A percentile compares a stretch with the other conserved stretches of the same genome.
These are phyloP conservation scores for Poecilia wingei DNA, from an alignment of 2,797 vertebrate genomes.

Conservation along the genomic window DNA sequence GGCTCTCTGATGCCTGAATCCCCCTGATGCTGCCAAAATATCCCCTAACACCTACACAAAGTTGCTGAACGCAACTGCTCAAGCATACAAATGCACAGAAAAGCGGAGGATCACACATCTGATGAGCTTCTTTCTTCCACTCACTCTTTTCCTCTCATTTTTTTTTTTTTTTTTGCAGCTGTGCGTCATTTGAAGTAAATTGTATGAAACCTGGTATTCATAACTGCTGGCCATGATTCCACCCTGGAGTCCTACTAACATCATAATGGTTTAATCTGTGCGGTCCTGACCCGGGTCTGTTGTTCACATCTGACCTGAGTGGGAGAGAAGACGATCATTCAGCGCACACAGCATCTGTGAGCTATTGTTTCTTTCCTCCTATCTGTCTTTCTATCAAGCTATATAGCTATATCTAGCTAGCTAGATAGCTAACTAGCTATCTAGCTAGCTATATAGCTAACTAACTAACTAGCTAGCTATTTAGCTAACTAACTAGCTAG, in stretches of 20 bases:
- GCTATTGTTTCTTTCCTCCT: conserved; percentile 43
- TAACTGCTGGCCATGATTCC: conserved; percentile 73
- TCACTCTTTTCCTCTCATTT: conserved; percentile 24
- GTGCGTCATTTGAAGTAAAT: conserved; percentile 66
- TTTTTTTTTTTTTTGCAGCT: conserved; percentile 70
- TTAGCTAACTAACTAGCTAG: background rate
- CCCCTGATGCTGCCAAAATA: conserved; percentile 66
- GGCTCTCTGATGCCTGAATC: conserved; percentile 69
- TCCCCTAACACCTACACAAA: conserved; percentile 76
- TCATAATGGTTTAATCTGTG: conserved; percentile 71
- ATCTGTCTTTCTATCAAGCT: background rate
- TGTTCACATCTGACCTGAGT: conserved; percentile 79
- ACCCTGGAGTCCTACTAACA: conserved; percentile 73
- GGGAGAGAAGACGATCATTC: conserved; percentile 65
- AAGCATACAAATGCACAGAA: conserved; percentile 23
- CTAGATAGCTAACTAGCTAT: background rate
- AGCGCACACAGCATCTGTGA: conserved; percentile 61
- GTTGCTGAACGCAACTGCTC: conserved; percentile 59
- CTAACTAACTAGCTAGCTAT: no score
- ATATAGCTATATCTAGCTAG: background rate
- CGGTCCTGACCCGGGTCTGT: conserved; percentile 70
- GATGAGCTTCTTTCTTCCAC: conserved; percentile 33
- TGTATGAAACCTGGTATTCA: conserved; percentile 77
- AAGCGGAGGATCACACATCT: conserved; percentile 44
- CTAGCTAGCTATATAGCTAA: background rate